Percentiles rank a stretch among this genome's conserved stretches.
phyloP scores from a whole-genome alignment of 2,888 invertebrate species.

The Graphium colonna region DNA sequence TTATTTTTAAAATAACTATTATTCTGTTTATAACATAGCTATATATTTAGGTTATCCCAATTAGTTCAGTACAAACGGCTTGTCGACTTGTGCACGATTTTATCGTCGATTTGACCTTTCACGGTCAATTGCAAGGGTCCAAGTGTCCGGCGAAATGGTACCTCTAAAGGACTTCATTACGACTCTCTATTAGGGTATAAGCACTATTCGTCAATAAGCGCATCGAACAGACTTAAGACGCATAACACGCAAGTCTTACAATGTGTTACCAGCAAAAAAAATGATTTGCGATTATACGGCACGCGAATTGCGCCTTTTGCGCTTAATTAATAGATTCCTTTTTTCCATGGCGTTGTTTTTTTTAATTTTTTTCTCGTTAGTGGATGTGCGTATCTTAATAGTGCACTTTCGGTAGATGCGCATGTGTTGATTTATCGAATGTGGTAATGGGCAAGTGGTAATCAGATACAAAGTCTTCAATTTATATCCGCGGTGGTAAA shows the following conservation, averaged over 20 bases:
- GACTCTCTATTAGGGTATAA: not conserved
- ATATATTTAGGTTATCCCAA: no score
- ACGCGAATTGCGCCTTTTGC: slow-evolving; percentile 38
- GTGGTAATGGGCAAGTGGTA: not conserved
- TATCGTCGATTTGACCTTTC: not conserved
- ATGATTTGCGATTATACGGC: slow-evolving; percentile 37
- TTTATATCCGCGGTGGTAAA: not conserved
- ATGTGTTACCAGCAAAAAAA: slow-evolving; percentile 32
- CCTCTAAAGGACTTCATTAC: not conserved
- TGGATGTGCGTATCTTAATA: slow-evolving; percentile 21
- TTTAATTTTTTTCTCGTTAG: slow-evolving; percentile 29
- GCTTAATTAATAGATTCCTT: slow-evolving; percentile 42
- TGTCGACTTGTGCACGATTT: not conserved
- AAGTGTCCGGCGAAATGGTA: not conserved
- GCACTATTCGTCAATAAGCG: not conserved
- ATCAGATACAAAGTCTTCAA: not conserved
- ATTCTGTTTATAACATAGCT: no score
- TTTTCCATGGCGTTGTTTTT: slow-evolving; percentile 31
- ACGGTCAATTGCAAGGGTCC: not conserved
- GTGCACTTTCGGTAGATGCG: not conserved
- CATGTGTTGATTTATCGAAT: not conserved
- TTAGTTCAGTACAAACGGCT: not conserved
- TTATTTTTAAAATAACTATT: no score
- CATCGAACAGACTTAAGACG: slow-evolving; percentile 1
- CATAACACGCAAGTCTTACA: slow-evolving; percentile 22